Percentiles rank a stretch among this genome's conserved stretches.
Conservation (phyloP, 2,113 vertebrate genomes). For the Turdus rufiventris region DNA sequence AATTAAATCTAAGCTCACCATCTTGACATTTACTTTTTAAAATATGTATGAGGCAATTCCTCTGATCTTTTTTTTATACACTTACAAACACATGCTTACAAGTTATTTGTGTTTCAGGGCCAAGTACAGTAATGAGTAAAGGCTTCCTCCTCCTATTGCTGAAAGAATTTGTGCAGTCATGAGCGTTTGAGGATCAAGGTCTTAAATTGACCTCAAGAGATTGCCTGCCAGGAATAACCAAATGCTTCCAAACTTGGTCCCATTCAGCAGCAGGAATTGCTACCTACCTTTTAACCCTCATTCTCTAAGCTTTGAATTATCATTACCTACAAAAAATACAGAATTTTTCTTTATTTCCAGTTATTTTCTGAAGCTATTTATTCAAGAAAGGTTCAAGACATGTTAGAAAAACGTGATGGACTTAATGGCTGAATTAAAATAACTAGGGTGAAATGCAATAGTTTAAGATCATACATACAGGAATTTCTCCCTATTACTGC, state of each 20-base stretch:
- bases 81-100: not conserved
- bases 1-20: constrained; percentile 28
- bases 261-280: not conserved
- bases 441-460: not conserved
- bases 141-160: not conserved
- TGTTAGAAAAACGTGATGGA: not conserved
- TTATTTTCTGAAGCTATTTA: not conserved
- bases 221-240: not conserved
- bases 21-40: constrained; percentile 30
- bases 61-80: constrained; percentile 28
- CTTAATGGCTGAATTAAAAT: not conserved
- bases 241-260: not conserved
- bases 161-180: not conserved
- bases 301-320: not conserved
- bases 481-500: not conserved
- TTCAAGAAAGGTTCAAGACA: not conserved
- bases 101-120: constrained; percentile 8
- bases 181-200: not conserved
- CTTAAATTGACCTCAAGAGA: not conserved
- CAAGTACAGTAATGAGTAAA: not conserved
- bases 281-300: not conserved
- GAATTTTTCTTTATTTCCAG: not conserved
- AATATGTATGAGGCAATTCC: constrained; percentile 42
- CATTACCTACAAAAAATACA: not conserved
- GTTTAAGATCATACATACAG: not conserved